phyloP scores from a whole-genome alignment of 2,113 vertebrate genomes.

The Perca schrenkii region DNA sequence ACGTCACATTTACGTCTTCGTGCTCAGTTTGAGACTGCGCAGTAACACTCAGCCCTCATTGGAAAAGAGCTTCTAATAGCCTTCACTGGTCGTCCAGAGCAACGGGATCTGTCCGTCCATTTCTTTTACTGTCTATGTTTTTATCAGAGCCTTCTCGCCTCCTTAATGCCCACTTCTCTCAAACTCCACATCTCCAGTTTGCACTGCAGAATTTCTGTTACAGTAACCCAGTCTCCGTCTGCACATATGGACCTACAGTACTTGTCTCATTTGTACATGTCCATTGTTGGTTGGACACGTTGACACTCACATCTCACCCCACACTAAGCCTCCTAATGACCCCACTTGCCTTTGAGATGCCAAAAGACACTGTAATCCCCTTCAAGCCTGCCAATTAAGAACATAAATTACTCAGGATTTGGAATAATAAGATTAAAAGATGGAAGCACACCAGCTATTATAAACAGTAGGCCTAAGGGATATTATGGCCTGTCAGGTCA shows the following conservation, averaged over 20 bases:
- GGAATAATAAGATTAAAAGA: constrained; percentile 55
- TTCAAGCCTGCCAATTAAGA: constrained; percentile 51
- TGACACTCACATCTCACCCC: constrained; percentile 2
- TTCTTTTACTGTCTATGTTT: too few relatives aligned
- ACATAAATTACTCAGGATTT: constrained; percentile 54
- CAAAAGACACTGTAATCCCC: constrained; percentile 36
- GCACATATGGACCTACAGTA: neutral
- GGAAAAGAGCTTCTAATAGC: too few relatives aligned
- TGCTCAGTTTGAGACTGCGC: too few relatives aligned
- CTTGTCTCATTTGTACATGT: neutral
- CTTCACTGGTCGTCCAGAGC: too few relatives aligned
- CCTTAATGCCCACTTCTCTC: neutral
- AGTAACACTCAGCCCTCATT: too few relatives aligned
- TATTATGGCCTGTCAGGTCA: constrained; percentile 35
- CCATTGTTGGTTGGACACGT: neutral
- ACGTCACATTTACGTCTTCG: too few relatives aligned
- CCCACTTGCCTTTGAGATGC: neutral
- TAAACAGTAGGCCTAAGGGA: constrained; percentile 25
- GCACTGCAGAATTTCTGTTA: neutral
- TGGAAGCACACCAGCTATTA: constrained; percentile 37
- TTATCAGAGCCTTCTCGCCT: neutral
- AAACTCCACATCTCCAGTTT: too few relatives aligned
- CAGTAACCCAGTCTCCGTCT: neutral
- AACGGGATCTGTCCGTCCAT: too few relatives aligned
- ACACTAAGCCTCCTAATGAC: constrained; percentile 20